Evolutionary conservation across 2,113 vertebrate species (phyloP).

Genomic region (Peromyscus maniculatus): DNA sequence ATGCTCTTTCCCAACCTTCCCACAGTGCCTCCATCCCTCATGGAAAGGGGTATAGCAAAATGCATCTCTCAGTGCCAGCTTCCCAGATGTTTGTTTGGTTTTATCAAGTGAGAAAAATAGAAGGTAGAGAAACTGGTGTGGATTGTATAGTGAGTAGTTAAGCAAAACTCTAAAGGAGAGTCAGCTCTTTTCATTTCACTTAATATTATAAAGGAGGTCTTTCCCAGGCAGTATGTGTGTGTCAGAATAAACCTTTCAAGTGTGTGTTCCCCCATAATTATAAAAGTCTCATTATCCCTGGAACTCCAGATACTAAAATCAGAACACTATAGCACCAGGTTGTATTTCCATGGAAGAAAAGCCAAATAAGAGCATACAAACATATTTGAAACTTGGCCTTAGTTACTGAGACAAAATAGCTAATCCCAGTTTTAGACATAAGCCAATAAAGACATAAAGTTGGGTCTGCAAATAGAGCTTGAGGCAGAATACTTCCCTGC

Average conservation of each 20-base stretch:
- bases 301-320: background rate
- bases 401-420: background rate
- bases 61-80: background rate
- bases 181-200: background rate
- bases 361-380: background rate
- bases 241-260: background rate
- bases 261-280: background rate
- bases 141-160: background rate
- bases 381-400: background rate
- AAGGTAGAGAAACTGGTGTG: background rate
- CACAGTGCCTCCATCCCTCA: background rate
- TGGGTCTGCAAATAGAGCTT: background rate
- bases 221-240: background rate
- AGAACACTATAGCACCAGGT: background rate
- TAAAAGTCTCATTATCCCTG: background rate
- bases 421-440: background rate
- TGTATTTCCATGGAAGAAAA: background rate
- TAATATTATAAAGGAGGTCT: background rate
- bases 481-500: fast-evolving
- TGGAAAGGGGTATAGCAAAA: background rate
- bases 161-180: background rate
- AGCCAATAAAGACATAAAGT: background rate
- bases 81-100: background rate
- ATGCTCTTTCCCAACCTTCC: background rate
- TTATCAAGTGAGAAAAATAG: background rate